Evolutionary conservation across 2,888 invertebrate species (phyloP), one percentile per base, ranked within the genome.

Genomic region (Melanargia galathea): DNA sequence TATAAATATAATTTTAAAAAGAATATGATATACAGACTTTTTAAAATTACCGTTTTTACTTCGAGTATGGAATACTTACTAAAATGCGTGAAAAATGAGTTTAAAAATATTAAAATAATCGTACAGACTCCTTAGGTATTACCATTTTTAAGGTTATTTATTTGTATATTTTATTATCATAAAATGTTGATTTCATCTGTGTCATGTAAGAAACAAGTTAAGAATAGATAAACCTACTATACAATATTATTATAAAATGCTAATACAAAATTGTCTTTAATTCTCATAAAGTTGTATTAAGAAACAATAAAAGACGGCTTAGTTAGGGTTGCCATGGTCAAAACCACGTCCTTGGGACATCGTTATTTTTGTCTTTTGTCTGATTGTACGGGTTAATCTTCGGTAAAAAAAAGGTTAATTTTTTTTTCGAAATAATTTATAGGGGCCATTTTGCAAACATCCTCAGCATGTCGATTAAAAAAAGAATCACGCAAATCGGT

Each of bases 221-320:
- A 51, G n/a, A 51, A 51, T 33, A 51, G 30, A 49, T 49, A 49
- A 49, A 30, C 10, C 33, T 51, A 51, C 33, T 51, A 51, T 51
- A 51, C 30, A 18, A 33, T 51, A 33, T 51, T 51, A 18, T 52
- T 35, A 52, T 52, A 52, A 18, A 22, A 52, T 52, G 52, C 52
- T 52, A 52, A 52, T 22, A 52, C 20, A 52, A 52, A 33, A 35
- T 13, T 52, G 35, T 52, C 52, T 35, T 52, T 52, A 52, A 35
- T n/a, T 22, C 11, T 20, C 35, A 35, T 52, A 52, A 52, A 52
- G 11, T 13, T 52, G 52, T 52, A 52, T 35, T 52, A 35, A 52
- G 52, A 52, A 52, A 52, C 52, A 35, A 52, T 52, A 52, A 52
- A 52, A 33, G 52, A 52, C 35, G 13, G 52, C 30, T 33, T 33